Conservation (phyloP, 2,797 vertebrate genomes). For the Novumbra hubbsi region DNA sequence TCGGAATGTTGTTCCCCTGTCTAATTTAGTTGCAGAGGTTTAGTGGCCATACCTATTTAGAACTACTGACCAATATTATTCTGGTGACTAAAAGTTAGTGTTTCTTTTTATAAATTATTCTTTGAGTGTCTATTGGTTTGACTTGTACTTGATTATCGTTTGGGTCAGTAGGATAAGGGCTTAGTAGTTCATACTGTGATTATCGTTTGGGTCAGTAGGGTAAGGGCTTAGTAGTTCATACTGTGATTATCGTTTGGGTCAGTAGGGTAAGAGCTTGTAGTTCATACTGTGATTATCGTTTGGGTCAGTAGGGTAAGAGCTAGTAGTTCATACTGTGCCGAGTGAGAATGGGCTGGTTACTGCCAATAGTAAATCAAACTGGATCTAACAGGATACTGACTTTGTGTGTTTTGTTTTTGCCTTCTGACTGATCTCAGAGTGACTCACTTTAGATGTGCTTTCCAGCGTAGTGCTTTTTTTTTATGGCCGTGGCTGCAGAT, state of each 20-base stretch:
- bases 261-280: too few relatives aligned
- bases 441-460: constrained; percentile 50
- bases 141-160: background rate
- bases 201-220: too few relatives aligned
- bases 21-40: too few relatives aligned
- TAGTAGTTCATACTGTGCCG: background rate
- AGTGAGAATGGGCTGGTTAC: background rate
- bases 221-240: too few relatives aligned
- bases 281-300: too few relatives aligned
- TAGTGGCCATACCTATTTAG: too few relatives aligned
- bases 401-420: constrained; percentile 25
- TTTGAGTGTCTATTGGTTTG: background rate
- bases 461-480: constrained; percentile 42
- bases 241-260: too few relatives aligned
- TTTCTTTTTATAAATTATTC: background rate
- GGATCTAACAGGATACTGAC: constrained; percentile 54
- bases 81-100: background rate
- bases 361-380: constrained; percentile 42
- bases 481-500: too few relatives aligned
- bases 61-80: background rate
- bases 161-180: too few relatives aligned
- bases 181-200: too few relatives aligned
- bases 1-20: too few relatives aligned
- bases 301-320: background rate
- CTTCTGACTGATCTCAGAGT: constrained; percentile 47